Base-by-base conservation (phyloP, 2,797 vertebrate genomes). In the Schizopygopsis pylzovi region DNA sequence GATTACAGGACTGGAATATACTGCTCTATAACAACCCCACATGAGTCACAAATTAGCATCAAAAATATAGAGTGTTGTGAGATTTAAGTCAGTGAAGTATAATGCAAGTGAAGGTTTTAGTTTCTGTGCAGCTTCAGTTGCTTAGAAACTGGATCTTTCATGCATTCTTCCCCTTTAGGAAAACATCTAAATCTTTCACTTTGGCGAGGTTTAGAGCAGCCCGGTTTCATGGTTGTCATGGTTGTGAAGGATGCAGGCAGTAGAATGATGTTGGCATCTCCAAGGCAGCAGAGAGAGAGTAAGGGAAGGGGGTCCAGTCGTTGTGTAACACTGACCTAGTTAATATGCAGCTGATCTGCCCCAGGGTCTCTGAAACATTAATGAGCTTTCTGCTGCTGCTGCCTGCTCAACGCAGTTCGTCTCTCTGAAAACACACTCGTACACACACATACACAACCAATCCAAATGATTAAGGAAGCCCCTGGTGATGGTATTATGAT, bases 241-340 rank as follows among this genome's bases (percentile, higher is more conserved):
- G 11, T 81, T 88, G 79, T 28, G 16, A 87, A 89, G 78, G 84
- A 65, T 82, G 79, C 43, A 52, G 70, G 88, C 83, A 54, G 77
- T 22, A 85, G 77, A 85, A 90, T 67, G 88, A 85, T 86, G 88
- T 56, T 52, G 45, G 84, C 79, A 47, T 88, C 82, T 45, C 83
- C 59, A 83, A 89, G 25, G 88, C 85, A 89, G 86, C 82, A 76
- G 88, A 92, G 91, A 93, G 82, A 52, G 82, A 52, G 41, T 63
- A 88, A 89, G 93, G 92, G 91, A 93, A 78, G 59, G 67, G 43
- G 85, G 25, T 89, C 84, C 54, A 78, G 83, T 90, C 72, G 81
- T 91, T 81, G 86, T 93, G 94, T 94, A 91, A 94, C 86, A 95
- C 93, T 96, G 94, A 95, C 95, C 94, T 93, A 95, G 86, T 94